phyloP scores from a whole-genome alignment of 2,797 vertebrate genomes.

The Catostomus latipinnis region DNA sequence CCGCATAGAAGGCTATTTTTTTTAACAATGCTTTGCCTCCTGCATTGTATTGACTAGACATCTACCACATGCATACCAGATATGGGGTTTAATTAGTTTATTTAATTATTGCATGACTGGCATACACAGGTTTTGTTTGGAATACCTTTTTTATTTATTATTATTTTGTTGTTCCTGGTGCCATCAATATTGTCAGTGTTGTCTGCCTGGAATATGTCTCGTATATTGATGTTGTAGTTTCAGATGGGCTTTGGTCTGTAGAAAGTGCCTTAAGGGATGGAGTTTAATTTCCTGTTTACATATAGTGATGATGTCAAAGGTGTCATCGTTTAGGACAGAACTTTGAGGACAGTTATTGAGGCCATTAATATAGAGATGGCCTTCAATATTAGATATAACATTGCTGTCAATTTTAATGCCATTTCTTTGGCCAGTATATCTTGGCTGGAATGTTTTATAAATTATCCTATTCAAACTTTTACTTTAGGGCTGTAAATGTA shows the following conservation, averaged over 20 bases:
- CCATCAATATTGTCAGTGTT: conserved; percentile 62
- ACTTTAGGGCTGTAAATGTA: too few species aligned
- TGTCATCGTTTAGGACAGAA: conserved; percentile 11
- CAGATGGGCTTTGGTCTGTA: conserved; percentile 65
- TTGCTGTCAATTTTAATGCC: not conserved
- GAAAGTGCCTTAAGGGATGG: conserved; percentile 49
- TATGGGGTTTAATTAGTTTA: too few species aligned
- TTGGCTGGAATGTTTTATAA: not conserved
- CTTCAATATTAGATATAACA: not conserved
- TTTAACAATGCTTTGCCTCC: not conserved
- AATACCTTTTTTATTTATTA: conserved; percentile 19
- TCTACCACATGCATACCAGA: not conserved
- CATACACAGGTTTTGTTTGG: conserved; percentile 22
- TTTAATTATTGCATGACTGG: not conserved
- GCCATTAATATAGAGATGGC: not conserved
- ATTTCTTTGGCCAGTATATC: not conserved
- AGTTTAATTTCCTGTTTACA: conserved; percentile 78
- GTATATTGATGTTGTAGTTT: conserved; percentile 47
- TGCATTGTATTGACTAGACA: not conserved
- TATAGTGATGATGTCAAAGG: conserved; percentile 40
- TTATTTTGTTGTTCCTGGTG: conserved; percentile 14
- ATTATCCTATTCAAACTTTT: not conserved
- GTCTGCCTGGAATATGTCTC: conserved; percentile 58
- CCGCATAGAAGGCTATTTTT: not conserved
- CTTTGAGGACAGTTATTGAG: conserved; percentile 17